Conservation (phyloP, 2,797 vertebrate species). For the Dryobates pubescens region DNA sequence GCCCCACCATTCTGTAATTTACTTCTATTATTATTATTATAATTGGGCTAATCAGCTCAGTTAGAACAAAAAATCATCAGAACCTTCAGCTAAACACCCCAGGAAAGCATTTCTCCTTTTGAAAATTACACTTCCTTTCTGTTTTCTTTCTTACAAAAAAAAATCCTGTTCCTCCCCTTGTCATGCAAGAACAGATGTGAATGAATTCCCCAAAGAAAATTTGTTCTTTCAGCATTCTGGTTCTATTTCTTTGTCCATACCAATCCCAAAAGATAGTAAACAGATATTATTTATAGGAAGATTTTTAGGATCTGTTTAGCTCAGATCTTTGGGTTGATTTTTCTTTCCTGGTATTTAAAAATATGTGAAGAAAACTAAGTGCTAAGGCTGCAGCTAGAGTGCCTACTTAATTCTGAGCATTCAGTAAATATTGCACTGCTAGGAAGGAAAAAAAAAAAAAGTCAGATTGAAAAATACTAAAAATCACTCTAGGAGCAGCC, state of each 20-base stretch:
- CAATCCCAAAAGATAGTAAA: background rate
- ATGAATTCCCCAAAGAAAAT: conserved; percentile 45
- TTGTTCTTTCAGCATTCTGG: background rate
- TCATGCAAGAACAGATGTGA: conserved; percentile 31
- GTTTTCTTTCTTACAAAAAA: background rate
- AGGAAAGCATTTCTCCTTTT: background rate
- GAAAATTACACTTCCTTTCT: background rate
- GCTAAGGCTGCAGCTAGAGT: background rate
- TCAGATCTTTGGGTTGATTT: background rate
- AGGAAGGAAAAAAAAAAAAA: too few species aligned
- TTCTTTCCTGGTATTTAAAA: background rate
- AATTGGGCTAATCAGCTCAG: background rate
- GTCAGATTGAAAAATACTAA: background rate
- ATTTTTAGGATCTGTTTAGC: background rate
- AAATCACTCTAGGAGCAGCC: background rate
- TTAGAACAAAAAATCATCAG: background rate
- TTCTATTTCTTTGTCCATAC: conserved; percentile 6
- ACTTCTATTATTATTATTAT: background rate
- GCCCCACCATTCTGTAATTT: too few species aligned
- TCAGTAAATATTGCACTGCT: background rate
- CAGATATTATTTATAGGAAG: background rate
- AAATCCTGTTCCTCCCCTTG: background rate
- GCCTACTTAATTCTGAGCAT: background rate
- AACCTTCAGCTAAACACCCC: conserved; percentile 1
- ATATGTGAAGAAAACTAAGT: background rate